Evolutionary conservation across 2,797 vertebrate genomes (phyloP).

Genomic region (Tiaroga cobitis): DNA sequence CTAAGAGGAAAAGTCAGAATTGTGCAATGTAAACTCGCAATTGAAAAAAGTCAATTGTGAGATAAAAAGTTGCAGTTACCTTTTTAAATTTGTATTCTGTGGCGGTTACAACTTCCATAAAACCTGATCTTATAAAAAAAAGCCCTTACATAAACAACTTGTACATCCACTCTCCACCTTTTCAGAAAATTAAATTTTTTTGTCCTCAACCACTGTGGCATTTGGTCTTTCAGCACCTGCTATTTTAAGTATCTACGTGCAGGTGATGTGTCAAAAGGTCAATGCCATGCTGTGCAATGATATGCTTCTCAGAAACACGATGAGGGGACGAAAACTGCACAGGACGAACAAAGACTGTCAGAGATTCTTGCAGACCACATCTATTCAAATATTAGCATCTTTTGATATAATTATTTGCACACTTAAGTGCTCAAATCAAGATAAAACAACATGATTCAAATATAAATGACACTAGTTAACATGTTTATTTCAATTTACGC

Average conservation of each 20-base stretch:
- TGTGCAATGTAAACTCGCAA: too few relatives aligned
- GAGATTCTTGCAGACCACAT: not conserved
- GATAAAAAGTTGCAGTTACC: too few relatives aligned
- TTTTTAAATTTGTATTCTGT: too few relatives aligned
- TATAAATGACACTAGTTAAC: not conserved
- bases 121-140: not conserved
- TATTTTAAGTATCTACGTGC: conserved; percentile 42
- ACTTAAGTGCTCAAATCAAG: not conserved
- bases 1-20: too few relatives aligned
- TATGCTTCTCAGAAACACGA: conserved; percentile 23
- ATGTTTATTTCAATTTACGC: not conserved
- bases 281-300: conserved; percentile 21
- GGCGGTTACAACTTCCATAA: not conserved
- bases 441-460: not conserved
- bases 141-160: not conserved
- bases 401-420: not conserved
- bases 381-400: not conserved
- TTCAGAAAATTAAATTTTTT: not conserved
- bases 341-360: not conserved
- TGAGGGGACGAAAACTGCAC: conserved; percentile 25
- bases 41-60: too few relatives aligned
- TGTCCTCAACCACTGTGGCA: not conserved
- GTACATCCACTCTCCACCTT: not conserved
- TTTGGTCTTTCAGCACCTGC: conserved; percentile 39
- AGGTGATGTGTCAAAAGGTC: conserved; percentile 49